These are phyloP conservation scores for Epicauta chinensis DNA, from an alignment of 1,140 invertebrate genomes.

Conservation along the genomic window DNA sequence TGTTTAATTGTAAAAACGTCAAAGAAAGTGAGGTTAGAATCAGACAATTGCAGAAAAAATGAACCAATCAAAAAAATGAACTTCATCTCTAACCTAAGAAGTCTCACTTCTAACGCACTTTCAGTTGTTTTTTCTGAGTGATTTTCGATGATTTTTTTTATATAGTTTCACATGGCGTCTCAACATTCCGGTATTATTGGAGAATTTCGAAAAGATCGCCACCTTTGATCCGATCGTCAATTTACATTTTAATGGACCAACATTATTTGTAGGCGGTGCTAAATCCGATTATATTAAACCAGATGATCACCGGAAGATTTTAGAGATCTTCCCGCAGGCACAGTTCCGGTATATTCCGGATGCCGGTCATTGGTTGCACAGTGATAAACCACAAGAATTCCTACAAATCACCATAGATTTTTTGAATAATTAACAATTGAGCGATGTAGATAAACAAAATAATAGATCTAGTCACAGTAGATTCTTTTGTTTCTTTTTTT, in stretches of 20 bases:
- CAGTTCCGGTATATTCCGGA: slow-evolving; percentile 66
- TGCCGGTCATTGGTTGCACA: slow-evolving; percentile 89
- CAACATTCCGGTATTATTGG: slow-evolving; percentile 36
- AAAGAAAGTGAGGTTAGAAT: no score
- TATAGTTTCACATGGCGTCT: slow-evolving; percentile 41
- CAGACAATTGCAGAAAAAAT: no score
- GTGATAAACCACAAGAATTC: slow-evolving; percentile 81
- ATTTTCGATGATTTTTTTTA: background rate
- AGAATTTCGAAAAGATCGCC: slow-evolving; percentile 50
- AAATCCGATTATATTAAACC: slow-evolving; percentile 64
- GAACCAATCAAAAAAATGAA: no score
- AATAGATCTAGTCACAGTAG: background rate
- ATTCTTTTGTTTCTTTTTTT: no score
- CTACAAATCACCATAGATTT: slow-evolving; percentile 54
- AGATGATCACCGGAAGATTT: slow-evolving; percentile 62
- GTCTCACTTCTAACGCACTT: no score
- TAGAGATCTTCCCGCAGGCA: slow-evolving; percentile 69
- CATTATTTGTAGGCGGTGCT: slow-evolving; percentile 75
- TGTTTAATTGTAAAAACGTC: no score
- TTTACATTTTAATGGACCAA: slow-evolving; percentile 58
- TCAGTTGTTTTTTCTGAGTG: no score
- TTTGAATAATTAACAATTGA: slow-evolving; percentile 32
- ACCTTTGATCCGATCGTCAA: slow-evolving; percentile 51
- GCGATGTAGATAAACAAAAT: background rate
- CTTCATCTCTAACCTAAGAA: no score